These are phyloP conservation scores for Lanistes nyassanus DNA, from an alignment of 1,140 invertebrate genomes.

Conservation along the genomic window DNA sequence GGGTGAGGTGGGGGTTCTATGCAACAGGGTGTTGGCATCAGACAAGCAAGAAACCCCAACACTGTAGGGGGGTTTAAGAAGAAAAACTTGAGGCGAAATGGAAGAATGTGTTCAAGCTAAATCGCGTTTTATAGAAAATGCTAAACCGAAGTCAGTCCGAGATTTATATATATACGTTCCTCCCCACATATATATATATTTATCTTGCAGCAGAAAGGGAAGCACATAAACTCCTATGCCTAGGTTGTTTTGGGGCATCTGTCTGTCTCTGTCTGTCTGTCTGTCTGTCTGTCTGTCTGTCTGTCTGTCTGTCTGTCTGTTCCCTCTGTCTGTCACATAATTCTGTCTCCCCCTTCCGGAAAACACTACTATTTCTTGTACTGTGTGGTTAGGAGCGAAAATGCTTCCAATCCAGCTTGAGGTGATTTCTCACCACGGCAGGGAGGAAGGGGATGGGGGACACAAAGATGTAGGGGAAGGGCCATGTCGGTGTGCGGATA, in stretches of 20 bases:
- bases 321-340: neutral
- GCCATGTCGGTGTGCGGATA: too few relatives aligned
- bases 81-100: too few relatives aligned
- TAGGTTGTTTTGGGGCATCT: neutral
- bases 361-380: neutral
- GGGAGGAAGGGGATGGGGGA: neutral
- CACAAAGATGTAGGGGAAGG: neutral
- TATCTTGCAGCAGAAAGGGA: too few relatives aligned
- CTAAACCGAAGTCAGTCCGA: too few relatives aligned
- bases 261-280: neutral
- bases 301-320: slow-evolving; percentile 9
- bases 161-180: too few relatives aligned
- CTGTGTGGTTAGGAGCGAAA: neutral
- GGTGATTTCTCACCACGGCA: neutral
- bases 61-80: too few relatives aligned
- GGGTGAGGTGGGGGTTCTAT: too few relatives aligned
- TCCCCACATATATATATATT: too few relatives aligned
- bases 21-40: too few relatives aligned
- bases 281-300: slow-evolving; percentile 6
- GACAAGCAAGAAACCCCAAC: too few relatives aligned
- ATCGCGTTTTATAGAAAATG: too few relatives aligned
- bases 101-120: too few relatives aligned
- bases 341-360: slow-evolving; percentile 3
- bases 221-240: neutral
- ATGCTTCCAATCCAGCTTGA: neutral